Evolutionary conservation across 2,888 invertebrate genomes (phyloP).

Genomic region (Diploptera punctata): DNA sequence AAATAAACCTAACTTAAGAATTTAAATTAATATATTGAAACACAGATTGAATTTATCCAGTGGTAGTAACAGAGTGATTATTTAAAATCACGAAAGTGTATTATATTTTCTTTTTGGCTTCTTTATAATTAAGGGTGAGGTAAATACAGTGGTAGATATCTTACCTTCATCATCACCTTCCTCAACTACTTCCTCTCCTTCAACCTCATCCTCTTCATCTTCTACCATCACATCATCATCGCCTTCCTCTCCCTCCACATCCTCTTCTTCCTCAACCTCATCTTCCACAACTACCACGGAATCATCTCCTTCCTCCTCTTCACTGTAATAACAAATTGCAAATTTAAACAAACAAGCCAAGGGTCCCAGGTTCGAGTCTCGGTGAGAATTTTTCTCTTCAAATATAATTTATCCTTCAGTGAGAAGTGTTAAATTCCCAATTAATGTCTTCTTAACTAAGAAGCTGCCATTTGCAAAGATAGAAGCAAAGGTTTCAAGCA

Average conservation of each 20-base stretch:
- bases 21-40: neutral
- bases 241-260: constrained; percentile 38
- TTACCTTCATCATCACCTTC: constrained; percentile 39
- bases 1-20: neutral
- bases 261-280: constrained; percentile 32
- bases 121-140: too few species aligned
- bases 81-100: too few species aligned
- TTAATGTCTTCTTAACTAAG: too few species aligned
- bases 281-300: constrained; percentile 36
- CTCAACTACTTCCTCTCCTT: constrained; percentile 42
- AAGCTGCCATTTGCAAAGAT: too few species aligned
- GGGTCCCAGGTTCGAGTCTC: neutral
- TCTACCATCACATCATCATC: constrained; percentile 39
- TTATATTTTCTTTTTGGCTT: too few species aligned
- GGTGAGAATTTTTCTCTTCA: too few species aligned
- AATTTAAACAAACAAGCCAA: neutral
- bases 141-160: too few species aligned
- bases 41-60: too few species aligned
- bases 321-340: constrained; percentile 23
- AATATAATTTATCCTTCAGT: too few species aligned
- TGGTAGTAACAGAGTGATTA: too few species aligned
- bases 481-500: too few species aligned
- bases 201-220: constrained; percentile 43
- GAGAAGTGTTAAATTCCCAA: too few species aligned
- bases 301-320: constrained; percentile 39